Percentiles rank a stretch among this genome's conserved stretches.
Conservation (phyloP, 92 coral and sea anemone genomes). For the Parazoanthus atlanticus region DNA sequence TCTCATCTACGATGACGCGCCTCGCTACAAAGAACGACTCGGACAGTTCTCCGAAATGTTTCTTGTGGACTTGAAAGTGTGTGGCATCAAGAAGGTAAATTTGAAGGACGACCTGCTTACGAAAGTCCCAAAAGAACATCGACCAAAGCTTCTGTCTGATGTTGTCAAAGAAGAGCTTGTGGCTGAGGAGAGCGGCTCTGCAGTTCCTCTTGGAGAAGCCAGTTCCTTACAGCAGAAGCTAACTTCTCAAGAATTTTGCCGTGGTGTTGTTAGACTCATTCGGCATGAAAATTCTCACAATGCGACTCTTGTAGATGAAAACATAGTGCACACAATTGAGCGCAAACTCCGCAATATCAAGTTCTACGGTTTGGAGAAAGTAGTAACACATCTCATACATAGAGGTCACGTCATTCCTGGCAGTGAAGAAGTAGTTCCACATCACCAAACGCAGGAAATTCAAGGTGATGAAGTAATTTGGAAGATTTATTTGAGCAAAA, state of each 20-base stretch:
- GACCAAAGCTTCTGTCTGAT: conserved; percentile 58
- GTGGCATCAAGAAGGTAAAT: conserved; percentile 40
- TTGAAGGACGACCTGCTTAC: conserved; percentile 26
- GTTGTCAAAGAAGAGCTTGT: conserved; percentile 57
- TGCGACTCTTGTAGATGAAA: conserved; percentile 5
- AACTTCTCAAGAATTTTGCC: conserved; percentile 54
- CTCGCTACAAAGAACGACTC: conserved; percentile 53
- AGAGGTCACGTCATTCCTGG: conserved; percentile 55
- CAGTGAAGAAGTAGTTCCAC: conserved; percentile 54
- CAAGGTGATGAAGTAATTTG: conserved; percentile 32
- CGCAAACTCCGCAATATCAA: conserved; percentile 47
- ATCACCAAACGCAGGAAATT: conserved; percentile 26
- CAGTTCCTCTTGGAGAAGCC: conserved; percentile 16
- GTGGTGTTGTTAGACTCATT: conserved; percentile 60
- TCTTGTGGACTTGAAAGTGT: conserved; percentile 53
- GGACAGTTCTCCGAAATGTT: conserved; percentile 34
- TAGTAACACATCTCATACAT: conserved; percentile 43
- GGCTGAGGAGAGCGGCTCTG: neutral
- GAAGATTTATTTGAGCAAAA: conserved; percentile 49
- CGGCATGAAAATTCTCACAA: conserved; percentile 50
- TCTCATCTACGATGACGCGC: conserved; percentile 65
- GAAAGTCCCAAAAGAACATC: conserved; percentile 46
- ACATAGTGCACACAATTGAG: conserved; percentile 28
- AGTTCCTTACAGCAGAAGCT: conserved; percentile 46
- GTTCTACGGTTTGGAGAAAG: conserved; percentile 23